Base-by-base conservation (phyloP, 2,113 vertebrate genomes). In the Procapra przewalskii region DNA sequence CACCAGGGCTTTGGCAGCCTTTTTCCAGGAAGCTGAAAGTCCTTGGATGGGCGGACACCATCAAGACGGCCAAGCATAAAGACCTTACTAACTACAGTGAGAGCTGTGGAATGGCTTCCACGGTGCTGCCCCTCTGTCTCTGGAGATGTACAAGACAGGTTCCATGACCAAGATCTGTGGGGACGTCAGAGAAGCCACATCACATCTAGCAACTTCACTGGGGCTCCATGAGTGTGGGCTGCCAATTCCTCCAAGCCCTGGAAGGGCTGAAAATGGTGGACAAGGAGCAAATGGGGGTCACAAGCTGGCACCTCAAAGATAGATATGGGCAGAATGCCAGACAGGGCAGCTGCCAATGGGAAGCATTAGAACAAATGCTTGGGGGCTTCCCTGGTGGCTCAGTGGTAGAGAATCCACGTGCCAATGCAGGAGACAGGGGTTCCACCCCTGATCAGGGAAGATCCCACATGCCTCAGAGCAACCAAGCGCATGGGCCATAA, bases 141-240 rank as follows among this genome's bases (percentile, higher is more conserved):
- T 36, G 8, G 0, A 99, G 99, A 5, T 99, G 99, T 15, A 99
- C 99, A 17, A 99, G 23, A 99, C 99, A 19, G 99, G 99, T 17
- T 99, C 99, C 98, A 99, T 99, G 99, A 99, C 98, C 97, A 99
- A 99, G 98, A 99, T 99, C 98, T 99, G 99, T 25, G 99, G 99
- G 98, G 99, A 31, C 99, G 99, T 95, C 98, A 99, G 96, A 99
- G 99, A 97, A 99, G 99, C 1, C 99, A 99, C 0, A 99, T 99
- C 31, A 99, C 98, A 95, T 99, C 99, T 57, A 99, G 99, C 81
- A 99, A 99, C 97, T 99, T 99, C 98, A 99, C 99, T 86, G 98
- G 4, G 99, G 99, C 92, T 99, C 99, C 92, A 77, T 43, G 40
- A 27, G 40, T 43, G 71, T 27, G 40, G 23, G 23, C 40, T 99